phyloP scores from a whole-genome alignment of 2,888 invertebrate species.

The Nineta flava region DNA sequence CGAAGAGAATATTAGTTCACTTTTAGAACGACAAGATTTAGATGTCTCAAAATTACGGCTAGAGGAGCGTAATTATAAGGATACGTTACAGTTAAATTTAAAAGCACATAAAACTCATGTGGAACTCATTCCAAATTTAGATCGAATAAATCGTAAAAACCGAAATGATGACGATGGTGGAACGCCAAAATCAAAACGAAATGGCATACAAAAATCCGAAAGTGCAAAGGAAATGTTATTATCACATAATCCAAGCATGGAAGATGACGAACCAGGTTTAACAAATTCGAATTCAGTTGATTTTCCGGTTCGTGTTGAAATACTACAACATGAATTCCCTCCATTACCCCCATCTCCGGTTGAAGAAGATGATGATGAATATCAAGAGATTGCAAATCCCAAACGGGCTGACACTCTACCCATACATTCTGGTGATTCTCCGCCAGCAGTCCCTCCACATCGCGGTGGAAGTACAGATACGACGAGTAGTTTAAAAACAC shows the following conservation, averaged over 20 bases:
- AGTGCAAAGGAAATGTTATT: slow-evolving; percentile 56
- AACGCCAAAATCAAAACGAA: slow-evolving; percentile 32
- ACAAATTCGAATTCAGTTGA: slow-evolving; percentile 32
- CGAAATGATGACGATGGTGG: slow-evolving; percentile 21
- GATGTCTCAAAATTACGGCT: slow-evolving; percentile 16
- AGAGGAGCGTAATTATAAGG: not conserved
- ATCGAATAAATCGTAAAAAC: slow-evolving; percentile 24
- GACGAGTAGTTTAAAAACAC: slow-evolving; percentile 58
- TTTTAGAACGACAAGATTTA: slow-evolving; percentile 33
- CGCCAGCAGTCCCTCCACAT: slow-evolving; percentile 61
- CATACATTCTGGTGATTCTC: slow-evolving; percentile 28
- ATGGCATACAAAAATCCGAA: slow-evolving; percentile 58
- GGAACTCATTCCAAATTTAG: not conserved
- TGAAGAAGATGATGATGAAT: slow-evolving; percentile 62
- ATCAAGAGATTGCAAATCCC: slow-evolving; percentile 45
- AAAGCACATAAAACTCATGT: not conserved
- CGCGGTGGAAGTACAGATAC: slow-evolving; percentile 34
- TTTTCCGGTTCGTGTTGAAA: slow-evolving; percentile 46
- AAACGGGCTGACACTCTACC: slow-evolving; percentile 41
- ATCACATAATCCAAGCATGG: slow-evolving; percentile 28
- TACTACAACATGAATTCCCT: slow-evolving; percentile 53
- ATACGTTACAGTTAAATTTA: not conserved
- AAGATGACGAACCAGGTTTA: slow-evolving; percentile 15
- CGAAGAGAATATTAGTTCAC: slow-evolving; percentile 55
- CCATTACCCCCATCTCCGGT: slow-evolving; percentile 73